A percentile compares a stretch with the other conserved stretches of the same genome.
These are phyloP conservation scores for Micronisus gabar DNA, from an alignment of 2,113 vertebrate species.

Conservation along the genomic window DNA sequence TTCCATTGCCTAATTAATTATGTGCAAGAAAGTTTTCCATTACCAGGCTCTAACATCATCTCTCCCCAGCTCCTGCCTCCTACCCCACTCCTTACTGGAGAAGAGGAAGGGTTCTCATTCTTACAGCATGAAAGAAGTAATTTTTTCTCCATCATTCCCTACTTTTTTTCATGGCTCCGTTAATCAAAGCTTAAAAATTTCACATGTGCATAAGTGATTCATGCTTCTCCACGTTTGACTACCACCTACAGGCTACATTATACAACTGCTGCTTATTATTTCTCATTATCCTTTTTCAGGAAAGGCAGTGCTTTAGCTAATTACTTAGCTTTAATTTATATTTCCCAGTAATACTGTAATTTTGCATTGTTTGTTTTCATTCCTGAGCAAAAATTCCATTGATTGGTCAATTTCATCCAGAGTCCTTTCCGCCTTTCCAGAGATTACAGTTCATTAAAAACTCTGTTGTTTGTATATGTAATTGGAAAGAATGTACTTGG, in stretches of 20 bases:
- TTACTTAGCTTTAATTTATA: neutral
- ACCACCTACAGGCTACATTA: neutral
- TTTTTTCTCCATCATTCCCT: neutral
- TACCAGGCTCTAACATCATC: neutral
- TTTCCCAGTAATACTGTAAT: neutral
- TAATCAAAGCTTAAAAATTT: neutral
- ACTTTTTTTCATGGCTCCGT: neutral
- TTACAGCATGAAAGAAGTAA: neutral
- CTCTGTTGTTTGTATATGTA: neutral
- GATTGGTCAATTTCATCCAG: neutral
- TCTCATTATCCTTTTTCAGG: neutral
- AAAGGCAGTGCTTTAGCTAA: neutral
- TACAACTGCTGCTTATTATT: neutral
- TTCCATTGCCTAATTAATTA: neutral
- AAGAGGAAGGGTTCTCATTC: neutral
- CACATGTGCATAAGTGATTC: neutral
- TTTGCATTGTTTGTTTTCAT: constrained; percentile 23
- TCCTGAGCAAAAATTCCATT: neutral
- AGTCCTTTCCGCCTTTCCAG: constrained; percentile 5
- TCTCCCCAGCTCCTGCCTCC: neutral
- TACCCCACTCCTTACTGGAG: no score
- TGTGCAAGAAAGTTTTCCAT: neutral
- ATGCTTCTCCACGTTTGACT: neutral
- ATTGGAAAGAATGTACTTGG: constrained; percentile 40
- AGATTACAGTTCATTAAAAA: constrained; percentile 45